Evolutionary conservation across 2,888 invertebrate genomes (phyloP).

Genomic region (Drosophila macrothrix): DNA sequence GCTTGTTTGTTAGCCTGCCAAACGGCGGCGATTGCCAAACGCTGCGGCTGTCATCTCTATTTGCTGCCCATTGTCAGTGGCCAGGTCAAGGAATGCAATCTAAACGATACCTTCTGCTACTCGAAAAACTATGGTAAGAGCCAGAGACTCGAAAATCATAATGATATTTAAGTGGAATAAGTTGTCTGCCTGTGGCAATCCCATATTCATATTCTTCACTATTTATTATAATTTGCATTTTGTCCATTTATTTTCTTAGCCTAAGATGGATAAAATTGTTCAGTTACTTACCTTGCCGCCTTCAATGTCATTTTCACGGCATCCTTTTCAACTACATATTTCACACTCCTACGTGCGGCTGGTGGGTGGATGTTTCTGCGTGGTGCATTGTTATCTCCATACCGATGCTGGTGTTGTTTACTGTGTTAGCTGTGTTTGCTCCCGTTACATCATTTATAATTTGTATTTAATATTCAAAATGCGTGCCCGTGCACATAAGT

Average conservation of each 20-base stretch:
- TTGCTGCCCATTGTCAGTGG: conserved; percentile 76
- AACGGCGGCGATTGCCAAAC: conserved; percentile 75
- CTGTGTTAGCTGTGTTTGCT: conserved; percentile 14
- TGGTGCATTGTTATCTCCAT: conserved; percentile 16
- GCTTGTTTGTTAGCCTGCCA: conserved; percentile 83
- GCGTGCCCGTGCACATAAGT: conserved; percentile 24
- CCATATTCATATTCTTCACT: background rate
- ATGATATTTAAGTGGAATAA: background rate
- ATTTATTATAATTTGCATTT: background rate
- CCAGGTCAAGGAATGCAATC: conserved; percentile 79
- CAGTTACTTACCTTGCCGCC: conserved; percentile 1
- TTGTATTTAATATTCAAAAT: conserved; percentile 62
- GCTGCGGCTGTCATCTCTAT: conserved; percentile 84
- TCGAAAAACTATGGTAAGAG: conserved; percentile 80
- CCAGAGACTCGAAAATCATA: background rate
- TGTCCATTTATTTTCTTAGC: background rate
- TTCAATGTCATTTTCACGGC: conserved; percentile 17
- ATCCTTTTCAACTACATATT: conserved; percentile 23
- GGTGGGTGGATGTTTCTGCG: conserved; percentile 1
- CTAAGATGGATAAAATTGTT: conserved; percentile 1
- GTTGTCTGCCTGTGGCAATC: background rate
- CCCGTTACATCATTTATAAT: conserved; percentile 49
- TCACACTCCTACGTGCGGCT: conserved; percentile 18
- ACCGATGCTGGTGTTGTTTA: background rate
- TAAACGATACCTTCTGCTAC: conserved; percentile 83